A percentile compares a stretch with the other conserved stretches of the same genome.
These are phyloP conservation scores for Mixornis gularis DNA, from an alignment of 2,113 vertebrate genomes.

Conservation along the genomic window DNA sequence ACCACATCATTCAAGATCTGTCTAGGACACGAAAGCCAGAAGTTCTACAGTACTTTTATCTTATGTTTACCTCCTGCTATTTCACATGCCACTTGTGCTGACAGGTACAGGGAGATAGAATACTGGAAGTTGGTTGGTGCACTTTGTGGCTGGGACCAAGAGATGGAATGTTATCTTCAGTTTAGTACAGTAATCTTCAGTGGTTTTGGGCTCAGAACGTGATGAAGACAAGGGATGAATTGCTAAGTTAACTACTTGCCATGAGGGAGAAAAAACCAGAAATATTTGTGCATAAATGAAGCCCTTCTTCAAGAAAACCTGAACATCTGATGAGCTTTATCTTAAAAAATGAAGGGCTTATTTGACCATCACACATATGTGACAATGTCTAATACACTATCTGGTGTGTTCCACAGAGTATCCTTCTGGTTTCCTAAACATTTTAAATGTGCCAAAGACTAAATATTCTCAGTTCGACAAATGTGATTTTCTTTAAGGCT, in stretches of 20 bases:
- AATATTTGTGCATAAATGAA: background rate
- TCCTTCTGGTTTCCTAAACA: background rate
- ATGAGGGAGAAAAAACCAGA: background rate
- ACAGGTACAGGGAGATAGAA: background rate
- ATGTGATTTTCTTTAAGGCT: background rate
- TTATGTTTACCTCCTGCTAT: background rate
- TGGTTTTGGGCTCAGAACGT: background rate
- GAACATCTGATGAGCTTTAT: background rate
- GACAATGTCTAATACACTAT: background rate
- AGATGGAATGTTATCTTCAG: background rate
- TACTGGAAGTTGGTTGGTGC: background rate
- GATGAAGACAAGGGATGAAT: background rate
- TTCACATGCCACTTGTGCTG: background rate
- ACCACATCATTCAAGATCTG: background rate
- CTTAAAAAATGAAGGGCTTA: background rate
- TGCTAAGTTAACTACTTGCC: background rate
- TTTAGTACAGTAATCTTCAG: background rate
- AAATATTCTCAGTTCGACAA: background rate
- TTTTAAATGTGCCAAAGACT: background rate
- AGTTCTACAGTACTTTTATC: background rate
- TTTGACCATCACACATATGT: background rate
- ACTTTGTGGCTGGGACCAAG: background rate
- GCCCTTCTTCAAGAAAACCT: background rate
- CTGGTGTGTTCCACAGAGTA: background rate
- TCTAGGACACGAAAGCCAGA: background rate